phyloP scores from a whole-genome alignment of 1,140 invertebrate genomes.

The Drosophila prosaltans region DNA sequence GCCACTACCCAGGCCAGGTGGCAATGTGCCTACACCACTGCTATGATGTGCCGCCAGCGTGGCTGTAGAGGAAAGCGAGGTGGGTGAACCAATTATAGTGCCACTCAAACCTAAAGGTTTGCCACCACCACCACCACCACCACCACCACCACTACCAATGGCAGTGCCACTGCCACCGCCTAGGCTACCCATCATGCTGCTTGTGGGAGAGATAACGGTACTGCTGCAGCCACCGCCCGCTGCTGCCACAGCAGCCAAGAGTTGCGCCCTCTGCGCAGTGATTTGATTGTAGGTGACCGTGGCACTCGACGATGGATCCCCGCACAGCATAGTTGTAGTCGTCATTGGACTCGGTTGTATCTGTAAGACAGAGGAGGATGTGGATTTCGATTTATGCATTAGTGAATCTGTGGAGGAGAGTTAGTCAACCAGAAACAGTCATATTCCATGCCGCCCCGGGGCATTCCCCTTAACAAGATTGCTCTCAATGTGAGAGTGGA shows the following conservation, averaged over 20 bases:
- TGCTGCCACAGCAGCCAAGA: slow-evolving; percentile 67
- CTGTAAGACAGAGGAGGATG: slow-evolving; percentile 35
- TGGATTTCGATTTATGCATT: slow-evolving; percentile 15
- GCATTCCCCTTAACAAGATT: too few species aligned
- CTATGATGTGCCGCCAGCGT: slow-evolving; percentile 67
- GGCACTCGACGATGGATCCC: slow-evolving; percentile 54
- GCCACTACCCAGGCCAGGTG: slow-evolving; percentile 72
- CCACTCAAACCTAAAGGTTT: slow-evolving; percentile 55
- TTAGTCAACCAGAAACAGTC: slow-evolving; percentile 25
- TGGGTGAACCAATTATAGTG: slow-evolving; percentile 63
- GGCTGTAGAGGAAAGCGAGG: slow-evolving; percentile 67
- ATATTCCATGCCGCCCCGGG: not conserved
- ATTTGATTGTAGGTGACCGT: slow-evolving; percentile 79
- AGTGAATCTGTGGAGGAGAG: not conserved
- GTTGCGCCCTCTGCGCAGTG: slow-evolving; percentile 68
- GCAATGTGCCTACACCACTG: slow-evolving; percentile 70
- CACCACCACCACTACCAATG: not conserved
- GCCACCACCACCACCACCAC: slow-evolving; percentile 26
- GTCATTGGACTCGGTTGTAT: slow-evolving; percentile 52
- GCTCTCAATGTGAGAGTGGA: not conserved
- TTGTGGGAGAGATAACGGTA: slow-evolving; percentile 71
- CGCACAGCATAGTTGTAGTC: slow-evolving; percentile 56
- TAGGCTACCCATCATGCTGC: slow-evolving; percentile 62
- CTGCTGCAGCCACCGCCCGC: slow-evolving; percentile 71
- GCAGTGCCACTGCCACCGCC: slow-evolving; percentile 24